These are phyloP conservation scores for Addax nasomaculatus DNA, from an alignment of 2,113 vertebrate genomes.

Conservation along the genomic window DNA sequence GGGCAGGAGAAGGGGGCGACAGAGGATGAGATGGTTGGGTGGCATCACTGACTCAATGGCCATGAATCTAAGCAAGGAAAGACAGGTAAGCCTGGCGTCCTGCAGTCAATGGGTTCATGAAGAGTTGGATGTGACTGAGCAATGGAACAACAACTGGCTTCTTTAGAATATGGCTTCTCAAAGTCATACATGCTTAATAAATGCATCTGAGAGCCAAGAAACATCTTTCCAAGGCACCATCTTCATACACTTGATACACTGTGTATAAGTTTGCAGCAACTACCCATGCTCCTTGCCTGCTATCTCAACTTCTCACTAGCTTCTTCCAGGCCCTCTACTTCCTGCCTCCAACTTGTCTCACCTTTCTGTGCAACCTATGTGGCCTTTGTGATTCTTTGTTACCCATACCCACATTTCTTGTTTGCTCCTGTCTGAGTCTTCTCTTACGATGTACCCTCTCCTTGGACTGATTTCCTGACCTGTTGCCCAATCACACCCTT, in stretches of 20 bases:
- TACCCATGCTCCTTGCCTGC: not conserved
- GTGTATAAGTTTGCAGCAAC: not conserved
- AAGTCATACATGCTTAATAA: not conserved
- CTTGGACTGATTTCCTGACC: constrained; percentile 44
- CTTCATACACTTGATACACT: not conserved
- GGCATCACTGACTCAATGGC: not conserved
- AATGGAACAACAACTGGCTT: not conserved
- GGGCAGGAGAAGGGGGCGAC: not conserved
- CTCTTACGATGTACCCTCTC: constrained; percentile 6
- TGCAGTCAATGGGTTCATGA: not conserved
- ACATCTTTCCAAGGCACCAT: not conserved
- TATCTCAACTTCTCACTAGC: not conserved
- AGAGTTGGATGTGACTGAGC: not conserved
- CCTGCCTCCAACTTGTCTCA: not conserved
- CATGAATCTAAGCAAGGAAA: not conserved
- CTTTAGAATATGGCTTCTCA: not conserved
- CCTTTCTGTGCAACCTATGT: not conserved
- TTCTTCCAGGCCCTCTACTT: constrained; percentile 18
- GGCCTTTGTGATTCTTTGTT: constrained; percentile 19
- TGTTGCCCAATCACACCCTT: constrained; percentile 37
- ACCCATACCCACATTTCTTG: constrained; percentile 33
- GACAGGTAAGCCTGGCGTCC: not conserved
- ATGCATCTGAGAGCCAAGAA: not conserved
- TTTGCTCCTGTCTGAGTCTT: constrained; percentile 53
- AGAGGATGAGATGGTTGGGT: not conserved